Conservation (phyloP, 2,797 vertebrate genomes). For the Gymnopithys bicolor region DNA sequence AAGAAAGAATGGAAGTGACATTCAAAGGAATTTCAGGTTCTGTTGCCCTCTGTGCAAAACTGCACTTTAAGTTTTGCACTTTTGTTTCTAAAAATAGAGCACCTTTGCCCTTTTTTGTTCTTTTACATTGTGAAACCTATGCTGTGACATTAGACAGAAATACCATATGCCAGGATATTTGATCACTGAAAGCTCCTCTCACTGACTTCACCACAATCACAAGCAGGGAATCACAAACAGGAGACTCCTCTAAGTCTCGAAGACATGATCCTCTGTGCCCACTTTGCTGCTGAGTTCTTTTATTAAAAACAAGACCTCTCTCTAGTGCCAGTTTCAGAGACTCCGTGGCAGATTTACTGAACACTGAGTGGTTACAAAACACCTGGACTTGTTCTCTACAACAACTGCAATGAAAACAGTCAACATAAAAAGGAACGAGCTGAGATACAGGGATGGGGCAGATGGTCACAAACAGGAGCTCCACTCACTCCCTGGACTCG, state of each 20-base stretch:
- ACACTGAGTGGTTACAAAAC: not conserved
- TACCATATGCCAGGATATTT: constrained; percentile 26
- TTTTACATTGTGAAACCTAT: constrained; percentile 62
- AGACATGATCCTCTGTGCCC: constrained; percentile 33
- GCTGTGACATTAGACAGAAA: constrained; percentile 53
- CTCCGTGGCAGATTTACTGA: not conserved
- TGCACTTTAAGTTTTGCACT: constrained; percentile 52
- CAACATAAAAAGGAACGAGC: not conserved
- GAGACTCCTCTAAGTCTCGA: not conserved
- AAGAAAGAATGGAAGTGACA: constrained; percentile 69
- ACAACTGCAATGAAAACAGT: not conserved
- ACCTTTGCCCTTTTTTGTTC: constrained; percentile 18
- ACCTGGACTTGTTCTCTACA: not conserved
- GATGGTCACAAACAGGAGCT: not conserved
- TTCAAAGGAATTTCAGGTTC: constrained; percentile 41
- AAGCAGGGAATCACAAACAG: constrained; percentile 39
- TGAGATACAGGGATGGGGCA: not conserved
- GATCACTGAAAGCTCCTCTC: constrained; percentile 43
- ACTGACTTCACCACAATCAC: constrained; percentile 36
- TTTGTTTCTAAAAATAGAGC: constrained; percentile 3
- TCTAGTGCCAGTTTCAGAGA: constrained; percentile 4
- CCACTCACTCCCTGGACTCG: not conserved
- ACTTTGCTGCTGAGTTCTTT: constrained; percentile 74
- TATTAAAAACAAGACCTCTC: constrained; percentile 46
- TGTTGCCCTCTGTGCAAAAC: constrained; percentile 68